phyloP scores from a whole-genome alignment of 1,140 invertebrate genomes.

The Cydia splendana region DNA sequence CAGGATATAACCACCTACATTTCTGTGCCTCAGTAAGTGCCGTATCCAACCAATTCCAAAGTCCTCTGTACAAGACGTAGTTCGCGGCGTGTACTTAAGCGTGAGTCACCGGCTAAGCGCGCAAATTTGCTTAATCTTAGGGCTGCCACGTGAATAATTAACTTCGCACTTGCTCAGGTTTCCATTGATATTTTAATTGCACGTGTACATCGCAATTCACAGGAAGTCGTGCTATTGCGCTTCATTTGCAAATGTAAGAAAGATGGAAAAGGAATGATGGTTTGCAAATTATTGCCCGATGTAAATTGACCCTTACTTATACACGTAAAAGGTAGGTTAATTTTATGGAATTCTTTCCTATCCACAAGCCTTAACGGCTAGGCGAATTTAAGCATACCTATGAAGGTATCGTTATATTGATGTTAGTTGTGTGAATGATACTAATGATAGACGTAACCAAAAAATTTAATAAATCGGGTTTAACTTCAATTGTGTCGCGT shows the following conservation, averaged over 20 bases:
- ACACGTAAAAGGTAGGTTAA: no score
- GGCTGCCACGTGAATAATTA: slow-evolving; percentile 24
- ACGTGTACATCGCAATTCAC: neutral
- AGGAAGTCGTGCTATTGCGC: neutral
- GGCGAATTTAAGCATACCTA: no score
- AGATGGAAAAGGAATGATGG: neutral
- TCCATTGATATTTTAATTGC: slow-evolving; percentile 30
- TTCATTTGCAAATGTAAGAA: neutral
- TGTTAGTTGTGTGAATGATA: no score
- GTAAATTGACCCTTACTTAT: no score
- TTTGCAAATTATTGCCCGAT: neutral
- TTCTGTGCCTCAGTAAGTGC: neutral
- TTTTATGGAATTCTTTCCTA: no score
- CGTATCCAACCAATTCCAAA: slow-evolving; percentile 9
- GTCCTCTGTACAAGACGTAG: neutral
- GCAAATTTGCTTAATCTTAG: slow-evolving; percentile 32
- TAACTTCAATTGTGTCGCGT: no score
- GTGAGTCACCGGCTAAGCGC: slow-evolving; percentile 25
- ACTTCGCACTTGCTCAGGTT: slow-evolving; percentile 11
- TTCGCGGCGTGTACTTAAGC: neutral
- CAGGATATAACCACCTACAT: neutral
- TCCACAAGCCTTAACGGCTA: no score
- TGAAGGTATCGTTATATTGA: no score
- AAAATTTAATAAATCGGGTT: no score
- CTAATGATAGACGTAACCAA: no score